phyloP scores from a whole-genome alignment of 2,113 vertebrate genomes.

The Mesembrinibis cayennensis region DNA sequence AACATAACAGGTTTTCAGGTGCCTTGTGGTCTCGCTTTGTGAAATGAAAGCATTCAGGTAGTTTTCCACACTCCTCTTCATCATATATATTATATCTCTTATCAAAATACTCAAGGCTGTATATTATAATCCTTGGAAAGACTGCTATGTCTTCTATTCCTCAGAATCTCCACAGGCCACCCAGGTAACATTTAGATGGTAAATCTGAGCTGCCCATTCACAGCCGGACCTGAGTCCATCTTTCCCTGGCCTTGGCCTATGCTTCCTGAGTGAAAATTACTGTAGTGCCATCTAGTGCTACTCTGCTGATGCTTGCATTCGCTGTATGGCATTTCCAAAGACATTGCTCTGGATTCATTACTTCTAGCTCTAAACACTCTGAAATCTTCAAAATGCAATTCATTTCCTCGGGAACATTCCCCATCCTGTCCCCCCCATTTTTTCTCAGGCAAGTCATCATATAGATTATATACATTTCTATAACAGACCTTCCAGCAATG shows the following conservation, averaged over 20 bases:
- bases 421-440: background rate
- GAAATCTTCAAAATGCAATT: background rate
- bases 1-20: background rate
- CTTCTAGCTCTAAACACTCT: background rate
- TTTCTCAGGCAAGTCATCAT: background rate
- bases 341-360: background rate
- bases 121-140: background rate
- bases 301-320: background rate
- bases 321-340: background rate
- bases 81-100: background rate
- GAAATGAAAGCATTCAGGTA: background rate
- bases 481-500: background rate
- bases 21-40: background rate
- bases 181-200: background rate
- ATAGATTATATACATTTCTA: background rate
- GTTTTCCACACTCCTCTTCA: background rate
- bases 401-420: background rate
- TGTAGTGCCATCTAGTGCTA: conserved; percentile 59
- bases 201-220: background rate
- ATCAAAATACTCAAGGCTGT: background rate
- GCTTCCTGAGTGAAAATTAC: background rate
- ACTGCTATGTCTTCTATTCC: background rate
- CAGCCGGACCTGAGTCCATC: background rate
- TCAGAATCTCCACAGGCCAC: background rate
- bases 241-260: background rate